Base-by-base conservation (phyloP, 2,113 vertebrate genomes). In the Podarcis raffonei region DNA sequence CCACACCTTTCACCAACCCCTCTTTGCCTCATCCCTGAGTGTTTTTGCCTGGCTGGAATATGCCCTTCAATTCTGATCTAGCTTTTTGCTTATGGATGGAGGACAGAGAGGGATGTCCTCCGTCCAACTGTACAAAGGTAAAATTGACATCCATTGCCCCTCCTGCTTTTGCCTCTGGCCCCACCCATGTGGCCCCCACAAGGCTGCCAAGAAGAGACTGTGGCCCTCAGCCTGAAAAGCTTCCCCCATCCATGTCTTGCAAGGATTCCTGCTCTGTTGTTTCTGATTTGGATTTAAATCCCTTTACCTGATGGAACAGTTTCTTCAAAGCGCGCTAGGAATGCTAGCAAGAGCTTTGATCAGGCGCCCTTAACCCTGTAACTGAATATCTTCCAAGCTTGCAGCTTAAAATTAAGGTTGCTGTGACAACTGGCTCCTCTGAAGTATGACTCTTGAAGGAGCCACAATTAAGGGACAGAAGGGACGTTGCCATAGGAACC, bases 361-460 rank as follows among this genome's bases (percentile, higher is more conserved):
- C 72, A 82, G 16, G 30, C 42, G 88, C 57, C 42, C 4, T 48
- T 27, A 85, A 77, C 20, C 78, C 72, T 59, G 72, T 92, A 89
- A 92, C 82, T 89, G 81, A 77, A 85, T 84, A 77, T 92, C 91
- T 93, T 87, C 62, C 77, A 86, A 85, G 89, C 75, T 83, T 18
- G 57, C 80, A 83, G 91, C 91, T 91, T 89, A 81, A n/a, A 92
- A 84, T 83, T 65, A 91, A 93, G 92, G 92, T 93, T 93, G 94
- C 93, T 93, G 92, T 92, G 94, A 91, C 92, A 92, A 89, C 91
- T 92, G 92, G 91, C 89, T 90, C 66, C 82, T 87, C 59, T 81
- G 2, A n/a, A 57, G 62, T 7, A 27, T 12, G 20, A 0, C 0
- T 85, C 82, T 53, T 68, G 42, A 87, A 83, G 42, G 32, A 83